phyloP scores from a whole-genome alignment of 2,797 vertebrate species.

The Sphaeramia orbicularis region DNA sequence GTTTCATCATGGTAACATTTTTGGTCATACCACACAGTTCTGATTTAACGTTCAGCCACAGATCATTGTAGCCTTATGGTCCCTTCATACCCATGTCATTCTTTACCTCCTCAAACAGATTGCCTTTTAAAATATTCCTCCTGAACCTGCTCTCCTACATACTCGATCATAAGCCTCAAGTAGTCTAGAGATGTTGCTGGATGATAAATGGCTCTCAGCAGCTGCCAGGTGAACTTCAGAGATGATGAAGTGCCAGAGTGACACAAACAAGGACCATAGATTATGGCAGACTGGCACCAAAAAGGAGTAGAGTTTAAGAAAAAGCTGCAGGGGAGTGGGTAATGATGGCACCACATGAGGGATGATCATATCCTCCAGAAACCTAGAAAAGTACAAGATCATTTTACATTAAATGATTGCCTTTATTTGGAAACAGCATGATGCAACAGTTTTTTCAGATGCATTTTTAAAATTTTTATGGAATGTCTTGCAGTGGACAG shows the following conservation, averaged over 20 bases:
- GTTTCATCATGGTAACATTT: too few species aligned
- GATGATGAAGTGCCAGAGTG: conserved; percentile 26
- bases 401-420: too few species aligned
- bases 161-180: conserved; percentile 39
- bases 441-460: too few species aligned
- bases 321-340: neutral
- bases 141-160: conserved; percentile 5
- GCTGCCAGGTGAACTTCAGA: conserved; percentile 33
- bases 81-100: conserved; percentile 9
- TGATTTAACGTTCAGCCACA: neutral
- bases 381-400: too few species aligned
- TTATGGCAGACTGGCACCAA: conserved; percentile 6
- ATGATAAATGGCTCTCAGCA: conserved; percentile 52
- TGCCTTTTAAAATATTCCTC: conserved; percentile 34
- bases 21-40: too few species aligned
- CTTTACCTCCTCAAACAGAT: conserved; percentile 37
- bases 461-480: too few species aligned
- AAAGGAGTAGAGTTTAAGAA: neutral
- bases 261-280: neutral
- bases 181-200: conserved; percentile 39
- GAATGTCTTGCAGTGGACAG: too few species aligned
- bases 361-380: too few species aligned
- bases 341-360: neutral
- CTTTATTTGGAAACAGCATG: too few species aligned
- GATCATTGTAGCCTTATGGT: neutral